Evolutionary conservation across 2,797 vertebrate species (phyloP).

Genomic region (Tangara arthus): DNA sequence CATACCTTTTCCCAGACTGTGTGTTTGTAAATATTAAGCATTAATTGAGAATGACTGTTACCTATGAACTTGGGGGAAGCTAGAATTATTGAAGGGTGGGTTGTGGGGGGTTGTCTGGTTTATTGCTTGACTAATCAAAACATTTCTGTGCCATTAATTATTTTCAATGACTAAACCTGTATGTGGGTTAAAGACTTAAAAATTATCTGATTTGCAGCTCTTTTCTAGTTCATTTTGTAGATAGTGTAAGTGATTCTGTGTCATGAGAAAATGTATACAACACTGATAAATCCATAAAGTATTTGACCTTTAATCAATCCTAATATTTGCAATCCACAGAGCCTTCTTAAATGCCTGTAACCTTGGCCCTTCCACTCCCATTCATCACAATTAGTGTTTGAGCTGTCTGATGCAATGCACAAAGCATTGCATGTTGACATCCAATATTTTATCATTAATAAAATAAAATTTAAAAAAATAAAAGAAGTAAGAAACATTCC

Average conservation of each 20-base stretch:
- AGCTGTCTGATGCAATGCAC: slow-evolving; percentile 73
- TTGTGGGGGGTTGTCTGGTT: background rate
- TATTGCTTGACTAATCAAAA: slow-evolving; percentile 50
- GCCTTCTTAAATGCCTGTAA: slow-evolving; percentile 73
- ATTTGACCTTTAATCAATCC: slow-evolving; percentile 81
- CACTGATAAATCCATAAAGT: slow-evolving; percentile 78
- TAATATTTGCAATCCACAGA: slow-evolving; percentile 77
- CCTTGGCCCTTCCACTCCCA: slow-evolving; percentile 67
- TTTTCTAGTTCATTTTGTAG: slow-evolving; percentile 38
- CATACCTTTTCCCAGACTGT: background rate
- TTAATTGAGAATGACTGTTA: background rate
- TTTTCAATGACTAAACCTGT: background rate
- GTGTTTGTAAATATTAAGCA: background rate
- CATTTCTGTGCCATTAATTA: slow-evolving; percentile 52
- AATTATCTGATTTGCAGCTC: slow-evolving; percentile 45
- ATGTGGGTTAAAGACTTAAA: slow-evolving; percentile 9
- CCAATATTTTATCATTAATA: slow-evolving; percentile 82
- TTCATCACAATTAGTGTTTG: slow-evolving; percentile 79
- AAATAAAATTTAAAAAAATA: slow-evolving; percentile 7
- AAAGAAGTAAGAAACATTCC: slow-evolving; percentile 65
- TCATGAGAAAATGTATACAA: slow-evolving; percentile 71
- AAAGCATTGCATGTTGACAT: slow-evolving; percentile 69
- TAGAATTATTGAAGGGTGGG: background rate
- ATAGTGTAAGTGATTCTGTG: slow-evolving; percentile 53
- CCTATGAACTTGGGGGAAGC: background rate